A percentile compares a stretch with the other conserved stretches of the same genome.
Evolutionary conservation across 2,797 vertebrate genomes (phyloP).

Genomic region (Argentina silus): DNA sequence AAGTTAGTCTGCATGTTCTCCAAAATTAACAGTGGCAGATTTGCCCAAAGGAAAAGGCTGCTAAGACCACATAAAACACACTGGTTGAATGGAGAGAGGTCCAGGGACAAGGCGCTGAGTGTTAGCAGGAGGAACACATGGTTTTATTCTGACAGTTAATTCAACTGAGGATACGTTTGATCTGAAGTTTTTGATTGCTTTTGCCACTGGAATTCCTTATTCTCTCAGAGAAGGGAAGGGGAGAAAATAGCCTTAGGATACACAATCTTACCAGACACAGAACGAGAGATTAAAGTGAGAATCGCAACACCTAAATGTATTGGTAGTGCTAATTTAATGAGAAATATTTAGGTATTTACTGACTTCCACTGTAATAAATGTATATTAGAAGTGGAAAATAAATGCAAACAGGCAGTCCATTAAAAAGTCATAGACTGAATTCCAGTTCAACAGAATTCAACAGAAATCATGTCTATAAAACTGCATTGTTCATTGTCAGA

Average conservation of each 20-base stretch:
- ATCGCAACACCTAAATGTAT: slow-evolving; percentile 44
- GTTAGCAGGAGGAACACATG: slow-evolving; percentile 73
- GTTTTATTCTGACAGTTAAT: slow-evolving; percentile 79
- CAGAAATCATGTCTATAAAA: no score
- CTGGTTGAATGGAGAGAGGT: slow-evolving; percentile 53
- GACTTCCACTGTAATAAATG: neutral
- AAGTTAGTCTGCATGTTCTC: slow-evolving; percentile 64
- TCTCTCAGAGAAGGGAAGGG: slow-evolving; percentile 71
- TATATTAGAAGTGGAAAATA: neutral
- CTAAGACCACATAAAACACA: slow-evolving; percentile 78
- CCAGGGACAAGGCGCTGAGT: slow-evolving; percentile 55
- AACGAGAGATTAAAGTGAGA: slow-evolving; percentile 59
- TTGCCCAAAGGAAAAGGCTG: slow-evolving; percentile 69
- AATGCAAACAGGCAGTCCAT: no score
- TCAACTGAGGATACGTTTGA: slow-evolving; percentile 79
- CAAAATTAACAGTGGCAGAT: slow-evolving; percentile 77
- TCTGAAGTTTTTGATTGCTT: slow-evolving; percentile 73
- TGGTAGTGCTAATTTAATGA: slow-evolving; percentile 33
- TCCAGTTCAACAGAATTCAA: no score
- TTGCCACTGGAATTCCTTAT: slow-evolving; percentile 74
- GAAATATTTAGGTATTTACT: neutral
- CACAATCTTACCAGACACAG: slow-evolving; percentile 49
- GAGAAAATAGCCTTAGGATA: slow-evolving; percentile 72
- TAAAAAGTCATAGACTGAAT: no score
- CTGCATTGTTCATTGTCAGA: no score